Percentiles rank a stretch among this genome's conserved stretches.
These are phyloP conservation scores for Aptenodytes forsteri DNA, from an alignment of 2,113 vertebrate genomes.

Conservation along the genomic window DNA sequence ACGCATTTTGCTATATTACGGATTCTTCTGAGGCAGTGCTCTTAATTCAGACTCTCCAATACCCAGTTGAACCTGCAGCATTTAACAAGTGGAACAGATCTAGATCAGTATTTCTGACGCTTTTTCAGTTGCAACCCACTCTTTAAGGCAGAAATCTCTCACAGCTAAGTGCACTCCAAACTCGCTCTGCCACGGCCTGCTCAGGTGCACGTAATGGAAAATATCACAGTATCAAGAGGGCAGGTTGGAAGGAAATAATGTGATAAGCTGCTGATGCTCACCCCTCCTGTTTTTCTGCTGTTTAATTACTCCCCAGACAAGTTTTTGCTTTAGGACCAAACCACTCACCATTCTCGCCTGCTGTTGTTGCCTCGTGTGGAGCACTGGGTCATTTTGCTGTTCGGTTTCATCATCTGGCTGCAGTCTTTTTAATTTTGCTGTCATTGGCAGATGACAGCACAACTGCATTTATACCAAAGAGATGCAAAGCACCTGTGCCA, in stretches of 20 bases:
- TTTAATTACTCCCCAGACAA: neutral
- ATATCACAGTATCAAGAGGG: no score
- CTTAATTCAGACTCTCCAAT: fast-evolving
- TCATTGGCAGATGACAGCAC: neutral
- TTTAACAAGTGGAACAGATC: fast-evolving
- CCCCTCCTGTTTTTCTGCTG: neutral
- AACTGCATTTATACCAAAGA: neutral
- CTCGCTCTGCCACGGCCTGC: neutral
- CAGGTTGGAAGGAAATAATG: fast-evolving
- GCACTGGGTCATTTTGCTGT: neutral
- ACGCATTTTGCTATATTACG: fast-evolving
- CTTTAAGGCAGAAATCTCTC: neutral
- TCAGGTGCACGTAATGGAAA: neutral
- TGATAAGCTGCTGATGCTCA: neutral
- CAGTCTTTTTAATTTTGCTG: neutral
- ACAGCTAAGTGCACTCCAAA: fast-evolving
- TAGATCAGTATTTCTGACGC: fast-evolving
- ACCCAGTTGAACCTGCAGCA: neutral
- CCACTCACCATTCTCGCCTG: neutral
- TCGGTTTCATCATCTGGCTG: neutral
- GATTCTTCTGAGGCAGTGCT: no score
- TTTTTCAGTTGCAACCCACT: fast-evolving
- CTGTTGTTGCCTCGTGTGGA: fast-evolving
- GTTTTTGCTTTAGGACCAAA: neutral
- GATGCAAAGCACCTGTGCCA: neutral